These are phyloP conservation scores for Antechinus stuartii DNA, from an alignment of 2,113 vertebrate genomes.

Conservation along the genomic window DNA sequence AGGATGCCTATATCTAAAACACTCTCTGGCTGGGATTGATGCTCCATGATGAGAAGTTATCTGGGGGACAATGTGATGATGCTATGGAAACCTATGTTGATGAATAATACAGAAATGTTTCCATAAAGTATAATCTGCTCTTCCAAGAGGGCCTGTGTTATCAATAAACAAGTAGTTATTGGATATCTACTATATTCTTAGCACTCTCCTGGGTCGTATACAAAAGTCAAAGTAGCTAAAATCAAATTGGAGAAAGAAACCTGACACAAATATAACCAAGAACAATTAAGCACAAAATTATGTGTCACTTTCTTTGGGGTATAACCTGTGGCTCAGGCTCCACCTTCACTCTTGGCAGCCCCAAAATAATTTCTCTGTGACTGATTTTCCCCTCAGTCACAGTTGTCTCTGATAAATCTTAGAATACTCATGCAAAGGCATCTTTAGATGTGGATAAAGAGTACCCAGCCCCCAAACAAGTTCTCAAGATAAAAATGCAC, in stretches of 20 bases:
- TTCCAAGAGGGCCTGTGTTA: not conserved
- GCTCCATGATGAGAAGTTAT: not conserved
- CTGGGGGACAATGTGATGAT: not conserved
- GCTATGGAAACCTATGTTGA: conserved; percentile 13
- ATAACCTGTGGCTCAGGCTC: not conserved
- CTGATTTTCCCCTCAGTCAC: not conserved
- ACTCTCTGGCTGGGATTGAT: not conserved
- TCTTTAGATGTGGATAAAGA: not conserved
- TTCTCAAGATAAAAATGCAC: not conserved
- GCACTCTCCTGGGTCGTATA: not conserved
- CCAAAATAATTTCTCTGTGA: not conserved
- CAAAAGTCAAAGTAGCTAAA: conserved; percentile 12
- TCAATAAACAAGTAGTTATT: conserved; percentile 13
- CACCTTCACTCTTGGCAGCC: not conserved
- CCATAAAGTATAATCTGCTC: not conserved
- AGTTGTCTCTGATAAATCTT: not conserved
- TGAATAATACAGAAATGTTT: not conserved
- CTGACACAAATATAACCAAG: conserved; percentile 15
- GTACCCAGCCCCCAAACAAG: not conserved
- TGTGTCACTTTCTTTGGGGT: not conserved
- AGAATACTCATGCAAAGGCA: not conserved
- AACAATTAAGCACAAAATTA: conserved; percentile 21
- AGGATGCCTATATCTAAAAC: not conserved
- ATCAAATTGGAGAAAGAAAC: conserved; percentile 26
- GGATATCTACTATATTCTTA: not conserved